These are phyloP conservation scores for Mantis religiosa DNA, from an alignment of 2,888 invertebrate species.

Conservation along the genomic window DNA sequence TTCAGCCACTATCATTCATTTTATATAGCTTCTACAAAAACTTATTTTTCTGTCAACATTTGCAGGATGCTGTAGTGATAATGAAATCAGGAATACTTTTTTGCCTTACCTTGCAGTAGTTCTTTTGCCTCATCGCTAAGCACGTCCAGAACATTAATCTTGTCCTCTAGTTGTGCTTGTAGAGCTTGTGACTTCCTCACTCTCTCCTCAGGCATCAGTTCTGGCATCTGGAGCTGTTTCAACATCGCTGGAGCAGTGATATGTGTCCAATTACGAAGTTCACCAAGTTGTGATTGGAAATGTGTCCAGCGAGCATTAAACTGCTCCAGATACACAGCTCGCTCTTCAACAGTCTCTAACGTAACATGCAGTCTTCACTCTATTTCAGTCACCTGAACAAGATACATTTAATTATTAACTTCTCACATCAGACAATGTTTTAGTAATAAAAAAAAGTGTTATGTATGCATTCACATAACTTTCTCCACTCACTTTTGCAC, in stretches of 20 bases:
- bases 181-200: conserved; percentile 71
- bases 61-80: no score
- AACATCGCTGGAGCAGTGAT: conserved; percentile 72
- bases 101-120: conserved; percentile 51
- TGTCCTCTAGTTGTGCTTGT: conserved; percentile 71
- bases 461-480: no score
- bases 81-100: no score
- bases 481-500: no score
- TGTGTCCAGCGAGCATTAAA: conserved; percentile 78
- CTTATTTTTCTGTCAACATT: no score
- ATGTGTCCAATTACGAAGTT: conserved; percentile 76
- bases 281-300: conserved; percentile 69
- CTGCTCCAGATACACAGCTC: conserved; percentile 74
- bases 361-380: conserved; percentile 70
- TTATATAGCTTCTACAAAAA: no score
- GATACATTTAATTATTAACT: background rate
- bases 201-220: conserved; percentile 79
- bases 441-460: no score
- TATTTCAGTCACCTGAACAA: conserved; percentile 58
- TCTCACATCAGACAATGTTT: background rate
- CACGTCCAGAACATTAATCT: conserved; percentile 65
- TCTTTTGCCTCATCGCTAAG: conserved; percentile 73
- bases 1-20: no score
- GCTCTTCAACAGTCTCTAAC: conserved; percentile 74
- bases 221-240: conserved; percentile 68